These are phyloP conservation scores for Lepidiolamprologus cunningtoni DNA, from an alignment of 2,113 vertebrate species.

Conservation along the genomic window DNA sequence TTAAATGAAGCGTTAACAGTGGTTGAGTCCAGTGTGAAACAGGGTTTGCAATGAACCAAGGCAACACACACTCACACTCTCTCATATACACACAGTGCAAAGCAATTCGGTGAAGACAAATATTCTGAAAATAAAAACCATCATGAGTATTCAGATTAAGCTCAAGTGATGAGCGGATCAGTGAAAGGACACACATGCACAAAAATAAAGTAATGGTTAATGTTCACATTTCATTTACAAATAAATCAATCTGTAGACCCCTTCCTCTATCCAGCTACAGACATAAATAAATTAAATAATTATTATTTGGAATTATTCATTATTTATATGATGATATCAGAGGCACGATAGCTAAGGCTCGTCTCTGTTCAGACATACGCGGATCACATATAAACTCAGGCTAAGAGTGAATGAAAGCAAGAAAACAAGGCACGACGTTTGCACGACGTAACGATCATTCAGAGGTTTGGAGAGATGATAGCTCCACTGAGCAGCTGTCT, in stretches of 20 bases:
- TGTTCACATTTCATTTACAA: background rate
- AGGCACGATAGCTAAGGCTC: background rate
- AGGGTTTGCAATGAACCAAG: background rate
- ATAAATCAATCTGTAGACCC: background rate
- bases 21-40: background rate
- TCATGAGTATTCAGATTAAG: background rate
- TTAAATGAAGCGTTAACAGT: background rate
- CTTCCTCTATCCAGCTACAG: background rate
- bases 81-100: background rate
- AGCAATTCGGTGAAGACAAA: background rate
- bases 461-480: background rate
- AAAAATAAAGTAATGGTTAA: background rate
- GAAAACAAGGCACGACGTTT: slow-evolving; percentile 29
- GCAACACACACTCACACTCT: background rate
- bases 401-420: background rate
- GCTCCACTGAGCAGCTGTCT: background rate
- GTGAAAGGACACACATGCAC: background rate
- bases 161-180: background rate
- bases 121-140: background rate
- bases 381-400: background rate
- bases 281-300: background rate
- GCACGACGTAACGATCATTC: background rate
- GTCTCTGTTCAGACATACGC: background rate
- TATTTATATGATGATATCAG: background rate
- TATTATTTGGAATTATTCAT: background rate